Base-by-base conservation (phyloP, 1,140 invertebrate species). In the Sarcophaga peregrina region DNA sequence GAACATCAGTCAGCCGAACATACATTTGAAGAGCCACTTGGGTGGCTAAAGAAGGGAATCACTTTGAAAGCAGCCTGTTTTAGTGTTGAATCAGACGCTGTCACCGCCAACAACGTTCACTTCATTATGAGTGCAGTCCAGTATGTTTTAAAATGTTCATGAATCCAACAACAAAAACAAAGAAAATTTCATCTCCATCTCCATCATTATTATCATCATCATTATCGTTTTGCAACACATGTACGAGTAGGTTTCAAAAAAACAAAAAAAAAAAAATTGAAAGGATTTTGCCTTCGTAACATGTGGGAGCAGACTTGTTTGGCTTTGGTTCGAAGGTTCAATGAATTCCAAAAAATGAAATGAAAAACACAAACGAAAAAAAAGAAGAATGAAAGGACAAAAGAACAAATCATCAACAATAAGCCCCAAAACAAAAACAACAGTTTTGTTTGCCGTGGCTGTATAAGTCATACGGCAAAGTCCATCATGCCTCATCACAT, bases 61-160 rank as follows among this genome's bases (percentile, higher is more conserved):
- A 68, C 17, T 68, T 20, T 20, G 20, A 68, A 68, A 68, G n/a
- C 10, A 20, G 62, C 17, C 62, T 68, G n/a, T 10, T 68, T 68
- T 68, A 68, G 62, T 68, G 62, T 68, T 68, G 62, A 20, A 68
- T 68, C 62, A 68, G 17, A 68, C 62, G 62, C 62, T 20, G 62
- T 20, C 62, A 68, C 54, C 54, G 15, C 62, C 6, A 68, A 68
- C 62, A 68, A 68, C n/a, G 20, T 37, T 37, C 25, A 68, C n/a
- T 25, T 10, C 3, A 68, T 3, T 20, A n/a, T 4, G 20, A 25
- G 20, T 9, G 17, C 62, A 68, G 58, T n/a, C n/a, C 9, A 17
- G 58, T 20, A 8, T 20, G 62, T 68, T 9, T n/a, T 20, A 25
- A 8, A 20, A 68, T 20, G 17, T 25, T 1, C 13, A 68, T 68